These are phyloP conservation scores for Drosophila repleta DNA, from an alignment of 1,140 invertebrate genomes.

Conservation along the genomic window DNA sequence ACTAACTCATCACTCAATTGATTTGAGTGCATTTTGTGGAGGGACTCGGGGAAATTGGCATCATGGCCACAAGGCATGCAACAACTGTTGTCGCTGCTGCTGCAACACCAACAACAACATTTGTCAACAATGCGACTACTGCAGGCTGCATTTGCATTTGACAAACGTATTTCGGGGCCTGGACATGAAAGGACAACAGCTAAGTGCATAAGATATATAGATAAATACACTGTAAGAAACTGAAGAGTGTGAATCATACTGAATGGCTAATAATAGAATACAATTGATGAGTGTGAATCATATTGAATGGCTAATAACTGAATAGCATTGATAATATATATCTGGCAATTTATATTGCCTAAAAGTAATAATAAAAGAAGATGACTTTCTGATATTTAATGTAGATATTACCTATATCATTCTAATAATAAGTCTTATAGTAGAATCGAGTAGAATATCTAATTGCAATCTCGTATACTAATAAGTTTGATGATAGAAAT, in stretches of 20 bases:
- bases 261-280: background rate
- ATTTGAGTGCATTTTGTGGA: background rate
- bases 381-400: no score
- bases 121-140: conserved; percentile 9
- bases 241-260: background rate
- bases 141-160: conserved; percentile 26
- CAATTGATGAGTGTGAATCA: background rate
- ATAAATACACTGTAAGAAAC: conserved; percentile 19
- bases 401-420: no score
- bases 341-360: no score
- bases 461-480: no score
- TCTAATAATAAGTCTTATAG: no score
- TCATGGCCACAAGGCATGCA: conserved; percentile 26
- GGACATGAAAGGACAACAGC: conserved; percentile 15
- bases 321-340: no score
- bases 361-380: no score
- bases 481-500: no score
- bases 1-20: conserved; percentile 1
- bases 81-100: background rate
- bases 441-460: no score
- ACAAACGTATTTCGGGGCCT: conserved; percentile 22
- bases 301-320: no score
- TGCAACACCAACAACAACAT: conserved; percentile 15
- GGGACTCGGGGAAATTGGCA: conserved; percentile 11
- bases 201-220: conserved; percentile 1